Base-by-base conservation (phyloP, 2,797 vertebrate species). In the Chloroceryle amazona region DNA sequence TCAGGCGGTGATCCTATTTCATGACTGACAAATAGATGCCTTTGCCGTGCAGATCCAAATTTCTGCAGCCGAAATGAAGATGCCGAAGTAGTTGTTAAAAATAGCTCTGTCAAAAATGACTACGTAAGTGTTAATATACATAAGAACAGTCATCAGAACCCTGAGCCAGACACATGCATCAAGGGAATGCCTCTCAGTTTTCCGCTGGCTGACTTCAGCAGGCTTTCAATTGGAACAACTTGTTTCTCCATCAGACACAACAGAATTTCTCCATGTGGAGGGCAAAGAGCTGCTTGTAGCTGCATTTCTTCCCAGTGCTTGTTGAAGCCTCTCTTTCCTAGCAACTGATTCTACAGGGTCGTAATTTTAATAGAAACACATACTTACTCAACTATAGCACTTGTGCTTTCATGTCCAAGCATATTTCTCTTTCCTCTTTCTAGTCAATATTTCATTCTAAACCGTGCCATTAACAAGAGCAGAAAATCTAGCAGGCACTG, bases 371-470 rank as follows among this genome's bases (percentile, higher is more conserved):
- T 20, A 86, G 41, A 82, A 86, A 70, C 33, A 70, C 17, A 12
- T 73, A 68, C 57, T 96, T 83, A 88, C 44, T 81, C 87, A 89
- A 62, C 70, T 84, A 55, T 26, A 44, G 15, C 19, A 68, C 49
- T 81, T 67, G 10, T n/a, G 20, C 37, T 93, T 72, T 87, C 55
- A 49, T 57, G 31, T 66, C 55, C 67, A 37, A 90, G 35, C 35
- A 9, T 29, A 76, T 76, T 94, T 91, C 54, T 39, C 25, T 79
- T 73, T 68, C 25, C 58, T 41, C 17, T 86, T 87, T 31, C 42
- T 68, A 74, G 88, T 86, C 66, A 92, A 35, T 65, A 92, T 62
- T 82, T 74, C 63, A 42, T 89, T 94, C 65, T 66, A 58, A 96
- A 87, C n/a, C 15, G 58, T 13, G 51, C 29, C 82, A 72, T 68